Conservation (phyloP, 2,113 vertebrate species). For the Heptranchias perlo region DNA sequence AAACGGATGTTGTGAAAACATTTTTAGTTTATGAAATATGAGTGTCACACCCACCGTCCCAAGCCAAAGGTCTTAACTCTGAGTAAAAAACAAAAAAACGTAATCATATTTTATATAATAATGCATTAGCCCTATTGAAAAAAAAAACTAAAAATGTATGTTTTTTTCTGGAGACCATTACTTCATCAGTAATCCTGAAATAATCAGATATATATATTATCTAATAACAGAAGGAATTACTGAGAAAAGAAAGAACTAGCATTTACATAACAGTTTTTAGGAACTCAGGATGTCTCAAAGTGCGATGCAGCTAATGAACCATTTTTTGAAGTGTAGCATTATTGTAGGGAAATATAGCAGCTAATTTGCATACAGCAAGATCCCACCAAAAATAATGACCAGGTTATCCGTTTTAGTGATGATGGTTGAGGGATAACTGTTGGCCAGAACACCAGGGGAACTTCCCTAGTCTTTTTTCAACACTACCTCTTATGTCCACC, state of each 20-base stretch:
- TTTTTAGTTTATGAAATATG: background rate
- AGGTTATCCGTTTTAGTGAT: background rate
- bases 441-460: background rate
- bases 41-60: background rate
- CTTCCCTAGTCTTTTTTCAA: background rate
- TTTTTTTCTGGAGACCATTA: background rate
- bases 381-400: background rate
- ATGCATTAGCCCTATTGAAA: background rate
- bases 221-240: background rate
- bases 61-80: background rate
- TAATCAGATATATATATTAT: too few species aligned
- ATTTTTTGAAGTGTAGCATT: background rate
- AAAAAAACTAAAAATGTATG: background rate
- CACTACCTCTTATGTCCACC: background rate
- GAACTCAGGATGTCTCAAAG: background rate
- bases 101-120: background rate
- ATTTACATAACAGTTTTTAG: background rate
- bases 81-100: background rate
- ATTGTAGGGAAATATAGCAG: background rate
- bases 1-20: background rate
- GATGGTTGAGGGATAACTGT: background rate
- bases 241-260: background rate
- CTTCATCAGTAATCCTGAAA: background rate
- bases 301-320: background rate
- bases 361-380: background rate